Percentiles rank a stretch among this genome's conserved stretches.
These are phyloP conservation scores for Rotaria macrura DNA, from an alignment of 2,888 invertebrate species.

Conservation along the genomic window DNA sequence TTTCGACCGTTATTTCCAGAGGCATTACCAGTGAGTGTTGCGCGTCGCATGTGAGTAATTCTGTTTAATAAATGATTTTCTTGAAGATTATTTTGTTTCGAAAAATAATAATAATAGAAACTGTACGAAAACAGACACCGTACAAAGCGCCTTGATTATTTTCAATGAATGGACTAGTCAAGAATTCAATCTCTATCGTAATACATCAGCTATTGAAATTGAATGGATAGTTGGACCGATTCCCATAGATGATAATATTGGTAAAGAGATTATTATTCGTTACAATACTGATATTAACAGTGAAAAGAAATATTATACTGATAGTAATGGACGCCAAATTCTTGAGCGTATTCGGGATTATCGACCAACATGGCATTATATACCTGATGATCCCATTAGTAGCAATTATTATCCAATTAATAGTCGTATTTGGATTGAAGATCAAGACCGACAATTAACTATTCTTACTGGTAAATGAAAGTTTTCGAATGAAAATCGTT, in stretches of 20 bases:
- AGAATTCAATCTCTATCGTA: conserved; percentile 42
- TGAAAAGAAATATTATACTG: conserved; percentile 59
- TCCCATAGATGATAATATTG: conserved; percentile 54
- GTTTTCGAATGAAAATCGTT: neutral
- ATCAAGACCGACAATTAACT: conserved; percentile 36
- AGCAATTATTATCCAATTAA: conserved; percentile 89
- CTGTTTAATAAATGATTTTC: neutral
- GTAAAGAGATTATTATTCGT: conserved; percentile 71
- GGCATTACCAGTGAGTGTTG: neutral
- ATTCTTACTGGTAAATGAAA: conserved; percentile 37
- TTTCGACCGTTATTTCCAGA: conserved; percentile 46
- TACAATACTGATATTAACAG: conserved; percentile 55
- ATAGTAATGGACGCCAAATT: conserved; percentile 81
- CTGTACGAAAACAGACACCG: neutral
- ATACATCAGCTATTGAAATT: conserved; percentile 50
- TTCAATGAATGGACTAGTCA: conserved; percentile 56
- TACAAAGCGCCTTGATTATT: conserved; percentile 30
- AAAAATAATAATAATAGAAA: conserved; percentile 9
- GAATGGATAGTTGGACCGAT: conserved; percentile 51
- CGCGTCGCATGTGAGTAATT: neutral
- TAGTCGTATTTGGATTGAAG: conserved; percentile 58
- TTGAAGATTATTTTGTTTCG: neutral
- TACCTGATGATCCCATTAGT: conserved; percentile 45
- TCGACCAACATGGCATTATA: conserved; percentile 59
- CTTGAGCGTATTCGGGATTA: conserved; percentile 45